A percentile compares a stretch with the other conserved stretches of the same genome.
phyloP scores from a whole-genome alignment of 35 echinoderm and acorn worm species.

The Heliocidaris erythrogramma region DNA sequence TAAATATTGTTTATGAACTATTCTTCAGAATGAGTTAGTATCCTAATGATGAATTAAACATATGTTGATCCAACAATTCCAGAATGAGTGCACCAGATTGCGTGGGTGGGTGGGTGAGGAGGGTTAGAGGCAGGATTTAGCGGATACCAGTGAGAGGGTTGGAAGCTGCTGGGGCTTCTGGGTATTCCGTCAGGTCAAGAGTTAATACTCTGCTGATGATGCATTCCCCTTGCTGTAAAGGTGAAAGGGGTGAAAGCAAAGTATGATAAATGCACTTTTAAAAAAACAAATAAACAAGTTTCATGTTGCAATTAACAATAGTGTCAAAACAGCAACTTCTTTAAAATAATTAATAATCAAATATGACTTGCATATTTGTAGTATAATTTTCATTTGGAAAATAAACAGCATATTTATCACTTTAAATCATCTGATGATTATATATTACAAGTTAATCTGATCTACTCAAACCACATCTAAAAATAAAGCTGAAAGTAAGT shows the following conservation, averaged over 20 bases:
- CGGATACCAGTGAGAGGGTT: slow-evolving; percentile 72
- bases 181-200: slow-evolving; percentile 89
- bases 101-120: neutral
- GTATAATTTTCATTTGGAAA: too few relatives aligned
- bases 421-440: too few relatives aligned
- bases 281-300: neutral
- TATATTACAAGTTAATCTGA: too few relatives aligned
- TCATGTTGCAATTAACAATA: neutral
- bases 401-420: too few relatives aligned
- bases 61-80: neutral
- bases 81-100: neutral
- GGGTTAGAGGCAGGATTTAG: slow-evolving; percentile 36
- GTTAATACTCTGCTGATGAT: slow-evolving; percentile 90
- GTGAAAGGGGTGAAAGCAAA: slow-evolving; percentile 4
- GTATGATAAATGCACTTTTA: neutral
- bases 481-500: too few relatives aligned
- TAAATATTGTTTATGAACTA: neutral
- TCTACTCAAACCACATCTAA: too few relatives aligned
- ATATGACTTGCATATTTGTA: too few relatives aligned
- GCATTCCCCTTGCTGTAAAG: slow-evolving; percentile 96
- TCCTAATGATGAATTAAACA: neutral
- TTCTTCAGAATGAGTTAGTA: neutral
- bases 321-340: neutral
- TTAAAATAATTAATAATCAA: too few relatives aligned
- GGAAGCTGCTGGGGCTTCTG: slow-evolving; percentile 24